Evolutionary conservation across 1,140 invertebrate species (phyloP).

Genomic region (Hyposmocoma kahamanoa): DNA sequence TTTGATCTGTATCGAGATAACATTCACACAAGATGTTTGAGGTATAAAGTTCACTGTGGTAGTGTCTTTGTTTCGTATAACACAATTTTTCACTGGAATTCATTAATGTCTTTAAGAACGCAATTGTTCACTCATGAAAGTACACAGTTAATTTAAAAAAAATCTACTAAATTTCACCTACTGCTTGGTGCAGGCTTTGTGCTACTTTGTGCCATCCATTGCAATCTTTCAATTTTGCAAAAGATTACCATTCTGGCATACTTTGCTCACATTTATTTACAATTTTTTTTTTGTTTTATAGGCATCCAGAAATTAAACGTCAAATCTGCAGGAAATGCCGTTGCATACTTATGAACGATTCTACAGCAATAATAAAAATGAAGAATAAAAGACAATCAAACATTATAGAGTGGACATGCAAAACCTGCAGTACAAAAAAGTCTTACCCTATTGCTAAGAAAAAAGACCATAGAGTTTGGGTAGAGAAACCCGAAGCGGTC

Average conservation of each 20-base stretch:
- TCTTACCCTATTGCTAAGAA: slow-evolving; percentile 44
- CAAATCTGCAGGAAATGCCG: slow-evolving; percentile 73
- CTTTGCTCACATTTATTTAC: neutral
- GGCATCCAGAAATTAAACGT: slow-evolving; percentile 72
- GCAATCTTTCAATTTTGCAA: too few relatives aligned
- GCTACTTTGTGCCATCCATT: too few relatives aligned
- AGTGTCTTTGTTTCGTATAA: too few relatives aligned
- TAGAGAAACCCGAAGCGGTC: slow-evolving; percentile 61
- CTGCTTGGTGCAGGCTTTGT: too few relatives aligned
- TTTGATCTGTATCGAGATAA: too few relatives aligned
- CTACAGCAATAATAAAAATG: slow-evolving; percentile 62
- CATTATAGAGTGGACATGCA: slow-evolving; percentile 57
- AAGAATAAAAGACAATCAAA: slow-evolving; percentile 58
- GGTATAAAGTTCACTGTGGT: too few relatives aligned
- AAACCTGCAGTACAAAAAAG: slow-evolving; percentile 52
- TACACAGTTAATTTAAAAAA: too few relatives aligned
- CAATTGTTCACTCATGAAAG: too few relatives aligned
- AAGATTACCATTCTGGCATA: neutral
- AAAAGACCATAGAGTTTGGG: slow-evolving; percentile 59
- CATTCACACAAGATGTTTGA: too few relatives aligned
- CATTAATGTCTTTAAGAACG: too few relatives aligned
- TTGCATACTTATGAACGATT: slow-evolving; percentile 54
- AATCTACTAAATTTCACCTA: too few relatives aligned
- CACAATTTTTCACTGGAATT: too few relatives aligned
- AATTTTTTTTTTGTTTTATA: slow-evolving; percentile 37